Evolutionary conservation across 2,888 invertebrate genomes (phyloP), one percentile per base, ranked within the genome.

Genomic region (Phalera bucephala): DNA sequence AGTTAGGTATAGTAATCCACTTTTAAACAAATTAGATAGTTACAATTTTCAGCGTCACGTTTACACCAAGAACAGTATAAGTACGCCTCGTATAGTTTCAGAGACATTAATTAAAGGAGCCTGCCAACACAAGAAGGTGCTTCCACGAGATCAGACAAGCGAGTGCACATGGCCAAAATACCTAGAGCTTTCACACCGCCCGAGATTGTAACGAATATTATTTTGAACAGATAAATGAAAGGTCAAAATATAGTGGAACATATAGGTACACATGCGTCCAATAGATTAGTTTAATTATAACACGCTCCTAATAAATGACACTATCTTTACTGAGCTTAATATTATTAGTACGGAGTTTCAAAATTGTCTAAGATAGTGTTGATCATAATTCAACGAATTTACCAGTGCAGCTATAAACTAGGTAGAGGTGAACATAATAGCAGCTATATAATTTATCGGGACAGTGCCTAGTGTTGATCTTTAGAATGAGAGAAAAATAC

Each of bases 91-190:
- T 72, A 58, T 72, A 73, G 78, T 77, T 75, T 62, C 71, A 54
- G 69, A 73, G 81, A 82, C 83, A 82, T 84, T 87, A 86, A 86
- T 87, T 86, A 87, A 82, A 78, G 78, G 74, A 72, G 68, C 60
- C 80, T 82, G 87, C 81, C 87, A 84, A 62, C 72, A 62, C 86
- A 85, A 86, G 81, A 81, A 82, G n/a, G 86, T 78, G 80, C 72
- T 60, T 64, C 63, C 67, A 64, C 61, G 63, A 75, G 75, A 80
- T 77, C 73, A 80, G 78, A 74, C 72, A 72, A 64, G 72, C 68
- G 64, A 53, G 57, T 52, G 36, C 73, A 70, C 64, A 59, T 55
- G 65, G 64, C 79, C 77, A 80, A 52, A 60, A 54, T 72, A 73
- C 52, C 37, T 45, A 69, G 80, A 72, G 55, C 58, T 49, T 41